phyloP scores from a whole-genome alignment of 2,797 vertebrate species.

The Darevskia nairensis region DNA sequence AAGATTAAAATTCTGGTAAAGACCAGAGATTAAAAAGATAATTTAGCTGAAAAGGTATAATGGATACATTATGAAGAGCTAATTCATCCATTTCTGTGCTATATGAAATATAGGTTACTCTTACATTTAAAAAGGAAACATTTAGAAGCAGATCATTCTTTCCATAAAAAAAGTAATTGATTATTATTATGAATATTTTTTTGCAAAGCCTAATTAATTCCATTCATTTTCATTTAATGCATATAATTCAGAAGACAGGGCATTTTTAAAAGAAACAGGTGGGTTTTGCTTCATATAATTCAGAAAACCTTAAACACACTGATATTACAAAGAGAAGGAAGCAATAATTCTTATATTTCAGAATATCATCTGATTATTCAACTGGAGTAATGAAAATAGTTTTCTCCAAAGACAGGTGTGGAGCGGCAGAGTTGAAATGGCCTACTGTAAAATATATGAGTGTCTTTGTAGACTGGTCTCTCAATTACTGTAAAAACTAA shows the following conservation, averaged over 20 bases:
- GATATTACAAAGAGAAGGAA: neutral
- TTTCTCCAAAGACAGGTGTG: neutral
- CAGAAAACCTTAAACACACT: neutral
- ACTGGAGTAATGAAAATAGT: neutral
- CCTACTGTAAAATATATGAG: constrained; percentile 12
- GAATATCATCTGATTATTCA: neutral
- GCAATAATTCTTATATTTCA: constrained; percentile 7
- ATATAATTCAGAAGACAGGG: neutral
- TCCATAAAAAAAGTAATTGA: neutral
- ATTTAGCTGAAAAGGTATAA: constrained; percentile 7
- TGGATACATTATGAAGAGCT: neutral
- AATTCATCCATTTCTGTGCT: constrained; percentile 18
- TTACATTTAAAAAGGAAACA: constrained; percentile 21
- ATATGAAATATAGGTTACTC: neutral
- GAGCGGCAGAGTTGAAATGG: neutral
- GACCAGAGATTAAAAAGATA: constrained; percentile 33
- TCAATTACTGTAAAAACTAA: neutral
- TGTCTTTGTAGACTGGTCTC: constrained; percentile 20
- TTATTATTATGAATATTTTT: neutral
- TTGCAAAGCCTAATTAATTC: constrained; percentile 30
- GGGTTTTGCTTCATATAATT: neutral
- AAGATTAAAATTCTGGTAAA: neutral
- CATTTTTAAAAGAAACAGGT: neutral
- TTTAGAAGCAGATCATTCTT: neutral
- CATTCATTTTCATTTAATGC: neutral